These are phyloP conservation scores for Labroides dimidiatus DNA, from an alignment of 2,797 vertebrate species.

Conservation along the genomic window DNA sequence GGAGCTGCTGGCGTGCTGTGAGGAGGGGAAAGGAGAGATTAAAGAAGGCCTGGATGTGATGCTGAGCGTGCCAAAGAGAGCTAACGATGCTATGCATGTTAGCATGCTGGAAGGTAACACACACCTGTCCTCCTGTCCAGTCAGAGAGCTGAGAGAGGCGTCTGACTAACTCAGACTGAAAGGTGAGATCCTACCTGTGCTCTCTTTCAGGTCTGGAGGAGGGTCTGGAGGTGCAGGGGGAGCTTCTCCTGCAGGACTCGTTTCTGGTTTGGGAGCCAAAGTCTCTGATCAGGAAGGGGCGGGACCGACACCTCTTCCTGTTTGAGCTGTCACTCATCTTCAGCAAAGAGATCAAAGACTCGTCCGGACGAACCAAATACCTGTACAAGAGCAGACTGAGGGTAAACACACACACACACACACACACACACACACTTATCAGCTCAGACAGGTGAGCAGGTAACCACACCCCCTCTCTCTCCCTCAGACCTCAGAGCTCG, in stretches of 20 bases:
- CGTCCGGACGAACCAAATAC: slow-evolving; percentile 96
- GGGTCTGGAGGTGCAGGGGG: slow-evolving; percentile 96
- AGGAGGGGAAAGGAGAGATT: slow-evolving; percentile 98
- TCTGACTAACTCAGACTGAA: too few relatives aligned
- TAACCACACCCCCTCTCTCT: neutral
- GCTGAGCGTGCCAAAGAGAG: slow-evolving; percentile 97
- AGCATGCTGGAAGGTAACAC: slow-evolving; percentile 97
- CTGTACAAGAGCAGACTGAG: slow-evolving; percentile 91
- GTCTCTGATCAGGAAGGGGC: slow-evolving; percentile 96
- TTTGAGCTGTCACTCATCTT: slow-evolving; percentile 99
- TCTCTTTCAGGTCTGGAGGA: slow-evolving; percentile 92
- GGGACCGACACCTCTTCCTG: slow-evolving; percentile 97
- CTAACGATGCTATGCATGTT: slow-evolving; percentile 98
- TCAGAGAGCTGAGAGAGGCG: too few relatives aligned
- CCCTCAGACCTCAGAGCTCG: slow-evolving; percentile 94
- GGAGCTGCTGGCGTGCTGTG: slow-evolving; percentile 96
- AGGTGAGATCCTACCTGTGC: too few relatives aligned
- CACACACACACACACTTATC: neutral
- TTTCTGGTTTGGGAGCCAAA: slow-evolving; percentile 99
- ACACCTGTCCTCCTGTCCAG: neutral
- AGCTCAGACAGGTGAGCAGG: neutral
- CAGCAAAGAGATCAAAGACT: slow-evolving; percentile 99
- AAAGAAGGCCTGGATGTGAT: slow-evolving; percentile 98
- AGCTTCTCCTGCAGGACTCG: slow-evolving; percentile 96
- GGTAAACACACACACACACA: slow-evolving; percentile 45